Conservation (phyloP, 2,797 vertebrate species). For the Mormyrops boulengeri region DNA sequence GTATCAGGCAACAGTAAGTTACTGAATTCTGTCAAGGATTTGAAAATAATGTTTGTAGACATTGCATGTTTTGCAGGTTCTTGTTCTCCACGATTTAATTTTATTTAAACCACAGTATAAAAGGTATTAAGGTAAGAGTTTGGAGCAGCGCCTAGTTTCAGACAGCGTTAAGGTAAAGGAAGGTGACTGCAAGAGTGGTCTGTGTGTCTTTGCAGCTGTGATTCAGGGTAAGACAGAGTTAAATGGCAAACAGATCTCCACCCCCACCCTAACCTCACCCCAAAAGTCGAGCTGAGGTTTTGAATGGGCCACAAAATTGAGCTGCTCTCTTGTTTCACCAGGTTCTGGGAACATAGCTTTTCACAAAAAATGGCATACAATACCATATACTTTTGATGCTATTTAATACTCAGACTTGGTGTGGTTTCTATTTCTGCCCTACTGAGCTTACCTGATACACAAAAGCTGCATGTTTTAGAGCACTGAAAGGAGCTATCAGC, state of each 20-base stretch:
- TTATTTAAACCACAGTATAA: neutral
- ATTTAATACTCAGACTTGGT: neutral
- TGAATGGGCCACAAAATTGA: neutral
- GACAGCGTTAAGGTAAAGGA: neutral
- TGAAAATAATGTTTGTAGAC: neutral
- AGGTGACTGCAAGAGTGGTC: neutral
- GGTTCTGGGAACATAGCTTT: neutral
- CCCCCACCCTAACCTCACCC: neutral
- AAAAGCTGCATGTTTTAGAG: neutral
- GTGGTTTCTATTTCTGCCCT: neutral
- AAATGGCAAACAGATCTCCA: neutral
- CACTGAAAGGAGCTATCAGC: neutral
- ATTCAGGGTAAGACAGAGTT: neutral
- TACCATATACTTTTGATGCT: conserved; percentile 11
- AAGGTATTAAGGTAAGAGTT: neutral
- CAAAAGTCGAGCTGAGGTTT: neutral
- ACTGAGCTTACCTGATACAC: neutral
- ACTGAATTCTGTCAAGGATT: neutral
- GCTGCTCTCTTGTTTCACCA: conserved; percentile 7
- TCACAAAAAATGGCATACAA: neutral
- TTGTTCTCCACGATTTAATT: neutral
- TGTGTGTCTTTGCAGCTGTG: neutral
- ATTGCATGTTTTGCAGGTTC: neutral
- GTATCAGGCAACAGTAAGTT: neutral
- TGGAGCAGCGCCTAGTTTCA: neutral